Evolutionary conservation across 2,113 vertebrate genomes (phyloP).

Genomic region (Paramormyrops kingsleyae): DNA sequence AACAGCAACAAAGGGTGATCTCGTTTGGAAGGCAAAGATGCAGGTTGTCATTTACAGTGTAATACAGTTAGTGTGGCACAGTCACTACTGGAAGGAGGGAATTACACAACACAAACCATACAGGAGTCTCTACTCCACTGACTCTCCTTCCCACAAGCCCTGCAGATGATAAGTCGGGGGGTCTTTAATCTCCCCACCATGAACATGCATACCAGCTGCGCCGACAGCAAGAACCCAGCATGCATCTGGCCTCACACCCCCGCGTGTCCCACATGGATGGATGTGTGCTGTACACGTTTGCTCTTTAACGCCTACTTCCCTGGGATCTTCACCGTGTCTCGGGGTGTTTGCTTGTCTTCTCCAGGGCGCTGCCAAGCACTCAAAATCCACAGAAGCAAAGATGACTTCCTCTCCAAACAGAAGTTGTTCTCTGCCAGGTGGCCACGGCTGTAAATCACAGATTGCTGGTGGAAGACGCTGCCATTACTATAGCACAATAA

Average conservation of each 20-base stretch:
- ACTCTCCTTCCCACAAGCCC: constrained; percentile 6
- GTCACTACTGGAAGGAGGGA: background rate
- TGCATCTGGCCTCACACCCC: background rate
- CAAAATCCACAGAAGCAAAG: constrained; percentile 47
- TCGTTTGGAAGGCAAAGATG: background rate
- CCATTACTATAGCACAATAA: constrained; percentile 43
- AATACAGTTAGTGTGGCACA: background rate
- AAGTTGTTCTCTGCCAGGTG: constrained; percentile 60
- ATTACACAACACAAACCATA: background rate
- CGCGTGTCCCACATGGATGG: background rate
- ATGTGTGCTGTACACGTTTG: background rate
- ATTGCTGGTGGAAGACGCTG: constrained; percentile 4
- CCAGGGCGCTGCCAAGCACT: background rate
- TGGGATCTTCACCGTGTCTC: background rate
- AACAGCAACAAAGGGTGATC: background rate
- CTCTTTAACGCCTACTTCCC: background rate
- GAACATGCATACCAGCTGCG: background rate
- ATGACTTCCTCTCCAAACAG: constrained; percentile 56
- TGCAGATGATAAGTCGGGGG: constrained; percentile 25
- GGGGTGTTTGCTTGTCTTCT: background rate
- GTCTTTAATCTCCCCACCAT: constrained; percentile 18
- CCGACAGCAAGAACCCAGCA: background rate
- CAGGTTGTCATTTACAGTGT: background rate
- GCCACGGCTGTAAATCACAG: constrained; percentile 49
- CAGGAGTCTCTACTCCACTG: background rate